Conservation (phyloP, 1,140 invertebrate genomes). For the Eumeta japonica region DNA sequence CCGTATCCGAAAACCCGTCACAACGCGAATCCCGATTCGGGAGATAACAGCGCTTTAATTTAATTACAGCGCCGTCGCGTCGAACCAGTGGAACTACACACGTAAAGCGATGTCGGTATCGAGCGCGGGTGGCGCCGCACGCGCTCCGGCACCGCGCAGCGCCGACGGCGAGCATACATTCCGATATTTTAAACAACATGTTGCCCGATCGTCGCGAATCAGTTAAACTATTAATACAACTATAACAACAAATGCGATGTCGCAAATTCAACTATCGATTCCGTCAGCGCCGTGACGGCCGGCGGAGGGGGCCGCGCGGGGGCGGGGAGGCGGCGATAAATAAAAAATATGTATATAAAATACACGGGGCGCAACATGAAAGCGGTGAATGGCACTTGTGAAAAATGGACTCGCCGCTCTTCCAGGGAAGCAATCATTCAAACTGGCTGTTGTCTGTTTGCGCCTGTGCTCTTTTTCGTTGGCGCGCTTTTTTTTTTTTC, state of each 20-base stretch:
- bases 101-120: no score
- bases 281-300: conserved; percentile 23
- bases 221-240: conserved; percentile 56
- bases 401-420: conserved; percentile 57
- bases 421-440: conserved; percentile 57
- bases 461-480: conserved; percentile 50
- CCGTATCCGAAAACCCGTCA: no score
- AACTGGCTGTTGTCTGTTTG: conserved; percentile 55
- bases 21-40: no score
- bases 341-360: conserved; percentile 55
- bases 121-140: no score
- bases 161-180: conserved; percentile 54
- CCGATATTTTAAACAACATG: conserved; percentile 55
- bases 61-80: no score
- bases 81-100: no score
- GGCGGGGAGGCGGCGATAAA: conserved; percentile 38
- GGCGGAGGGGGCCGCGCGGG: conserved; percentile 12
- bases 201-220: conserved; percentile 49
- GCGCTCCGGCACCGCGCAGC: no score
- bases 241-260: conserved; percentile 48
- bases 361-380: conserved; percentile 50
- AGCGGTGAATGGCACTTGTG: conserved; percentile 56
- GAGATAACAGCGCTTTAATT: no score
- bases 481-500: conserved; percentile 36
- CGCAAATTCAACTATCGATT: conserved; percentile 56